A percentile compares a stretch with the other conserved stretches of the same genome.
These are phyloP conservation scores for Xylota segnis DNA, from an alignment of 2,888 invertebrate genomes.

Conservation along the genomic window DNA sequence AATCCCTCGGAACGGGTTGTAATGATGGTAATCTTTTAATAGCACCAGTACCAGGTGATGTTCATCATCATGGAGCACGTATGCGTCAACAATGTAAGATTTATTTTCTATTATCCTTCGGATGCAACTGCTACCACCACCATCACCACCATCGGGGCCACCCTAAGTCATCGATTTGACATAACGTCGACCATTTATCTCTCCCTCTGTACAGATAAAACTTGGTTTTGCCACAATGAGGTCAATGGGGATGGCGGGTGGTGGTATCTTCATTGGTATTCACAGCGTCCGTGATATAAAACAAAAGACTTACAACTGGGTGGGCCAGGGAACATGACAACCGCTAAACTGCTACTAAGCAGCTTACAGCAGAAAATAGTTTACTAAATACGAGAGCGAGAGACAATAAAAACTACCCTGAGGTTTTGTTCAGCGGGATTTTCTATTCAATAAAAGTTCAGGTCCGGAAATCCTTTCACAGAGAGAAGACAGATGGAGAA, in stretches of 20 bases:
- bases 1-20: slow-evolving; percentile 49
- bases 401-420: slow-evolving; percentile 3
- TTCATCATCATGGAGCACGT: slow-evolving; percentile 70
- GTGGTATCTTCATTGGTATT: slow-evolving; percentile 65
- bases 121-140: slow-evolving; percentile 59
- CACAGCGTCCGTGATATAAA: slow-evolving; percentile 62
- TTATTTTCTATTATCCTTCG: slow-evolving; percentile 70
- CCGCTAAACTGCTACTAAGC: slow-evolving; percentile 72
- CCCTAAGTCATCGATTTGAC: slow-evolving; percentile 65
- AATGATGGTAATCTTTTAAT: slow-evolving; percentile 75
- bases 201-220: slow-evolving; percentile 45
- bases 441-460: slow-evolving; percentile 74
- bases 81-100: slow-evolving; percentile 76
- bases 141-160: background rate
- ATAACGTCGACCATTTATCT: slow-evolving; percentile 69
- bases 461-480: slow-evolving; percentile 70
- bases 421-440: slow-evolving; percentile 24
- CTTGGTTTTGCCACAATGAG: slow-evolving; percentile 59
- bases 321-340: slow-evolving; percentile 46
- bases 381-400: slow-evolving; percentile 55
- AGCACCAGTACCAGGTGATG: slow-evolving; percentile 75
- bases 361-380: slow-evolving; percentile 64
- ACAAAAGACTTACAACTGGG: slow-evolving; percentile 73
- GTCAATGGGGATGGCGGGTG: background rate
- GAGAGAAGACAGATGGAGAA: slow-evolving; percentile 53